Percentiles rank a stretch among this genome's conserved stretches.
phyloP scores from a whole-genome alignment of 2,888 invertebrate genomes.

The Drosophila subquinaria region DNA sequence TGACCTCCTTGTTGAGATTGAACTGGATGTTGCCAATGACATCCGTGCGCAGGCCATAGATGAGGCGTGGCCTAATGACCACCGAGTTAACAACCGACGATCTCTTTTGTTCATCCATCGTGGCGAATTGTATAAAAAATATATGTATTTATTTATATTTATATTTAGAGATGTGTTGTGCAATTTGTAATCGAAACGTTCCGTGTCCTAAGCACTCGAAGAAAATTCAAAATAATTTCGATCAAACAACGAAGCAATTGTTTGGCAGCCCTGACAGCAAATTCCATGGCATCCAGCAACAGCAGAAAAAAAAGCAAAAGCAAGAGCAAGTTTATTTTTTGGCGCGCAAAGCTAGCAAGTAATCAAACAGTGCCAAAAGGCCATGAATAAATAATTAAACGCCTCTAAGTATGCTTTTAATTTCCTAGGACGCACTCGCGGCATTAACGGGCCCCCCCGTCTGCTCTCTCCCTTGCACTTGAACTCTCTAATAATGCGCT shows the following conservation, averaged over 20 bases:
- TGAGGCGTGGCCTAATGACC: constrained; percentile 82
- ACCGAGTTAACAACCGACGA: constrained; percentile 58
- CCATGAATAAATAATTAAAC: constrained; percentile 75
- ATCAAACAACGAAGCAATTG: constrained; percentile 67
- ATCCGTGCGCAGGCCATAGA: constrained; percentile 84
- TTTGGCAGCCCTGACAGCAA: constrained; percentile 68
- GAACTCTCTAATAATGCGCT: constrained; percentile 67
- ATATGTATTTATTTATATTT: constrained; percentile 15
- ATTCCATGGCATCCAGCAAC: constrained; percentile 68
- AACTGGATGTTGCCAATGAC: constrained; percentile 90
- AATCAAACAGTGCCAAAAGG: constrained; percentile 48
- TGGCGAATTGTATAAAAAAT: constrained; percentile 33
- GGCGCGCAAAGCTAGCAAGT: constrained; percentile 31
- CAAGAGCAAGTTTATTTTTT: constrained; percentile 16
- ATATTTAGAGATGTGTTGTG: background rate
- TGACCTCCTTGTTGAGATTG: constrained; percentile 90
- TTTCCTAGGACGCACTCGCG: constrained; percentile 55
- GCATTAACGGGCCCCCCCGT: constrained; percentile 25
- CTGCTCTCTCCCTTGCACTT: constrained; percentile 38
- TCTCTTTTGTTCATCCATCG: constrained; percentile 64
- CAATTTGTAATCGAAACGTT: constrained; percentile 31
- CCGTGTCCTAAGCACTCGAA: constrained; percentile 19
- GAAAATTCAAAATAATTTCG: constrained; percentile 60
- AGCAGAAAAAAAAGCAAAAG: constrained; percentile 10
- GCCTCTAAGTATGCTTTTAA: constrained; percentile 74